Conservation (phyloP, 2,797 vertebrate species). For the Coilia nasus region DNA sequence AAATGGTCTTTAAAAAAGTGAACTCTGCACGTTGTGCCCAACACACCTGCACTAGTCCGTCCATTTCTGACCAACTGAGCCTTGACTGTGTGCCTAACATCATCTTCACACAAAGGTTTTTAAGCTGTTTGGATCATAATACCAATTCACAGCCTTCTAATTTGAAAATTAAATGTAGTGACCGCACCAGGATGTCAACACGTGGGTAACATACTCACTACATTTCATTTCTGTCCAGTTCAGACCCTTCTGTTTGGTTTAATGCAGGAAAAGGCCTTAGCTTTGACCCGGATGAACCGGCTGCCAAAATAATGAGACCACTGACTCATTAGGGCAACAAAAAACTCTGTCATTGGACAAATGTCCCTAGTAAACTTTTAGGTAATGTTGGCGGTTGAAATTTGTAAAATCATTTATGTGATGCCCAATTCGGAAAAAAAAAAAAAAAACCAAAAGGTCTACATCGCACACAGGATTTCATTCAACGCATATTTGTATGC, state of each 20-base stretch:
- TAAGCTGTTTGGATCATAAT: not conserved
- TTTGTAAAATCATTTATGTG: not conserved
- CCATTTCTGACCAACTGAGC: not conserved
- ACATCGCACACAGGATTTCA: slow-evolving; percentile 2
- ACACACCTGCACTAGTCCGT: not conserved
- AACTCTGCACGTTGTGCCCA: slow-evolving; percentile 8
- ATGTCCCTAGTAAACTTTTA: slow-evolving; percentile 15
- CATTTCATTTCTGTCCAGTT: slow-evolving; percentile 7
- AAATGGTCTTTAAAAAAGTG: slow-evolving; percentile 22
- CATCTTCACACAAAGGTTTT: slow-evolving; percentile 10
- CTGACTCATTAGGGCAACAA: not conserved
- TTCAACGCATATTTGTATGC: not conserved
- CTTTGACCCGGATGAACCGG: not conserved
- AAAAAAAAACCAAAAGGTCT: not conserved
- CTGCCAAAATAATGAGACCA: not conserved
- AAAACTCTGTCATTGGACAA: not conserved
- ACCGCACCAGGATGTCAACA: not conserved
- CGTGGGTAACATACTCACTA: slow-evolving; percentile 1
- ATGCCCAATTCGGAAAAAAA: not conserved
- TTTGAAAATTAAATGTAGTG: not conserved
- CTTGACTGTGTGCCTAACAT: not conserved
- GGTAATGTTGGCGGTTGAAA: not conserved
- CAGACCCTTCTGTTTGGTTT: slow-evolving; percentile 16
- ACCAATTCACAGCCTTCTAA: slow-evolving; percentile 20
- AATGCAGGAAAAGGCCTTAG: slow-evolving; percentile 32